Evolutionary conservation across 2,797 vertebrate genomes (phyloP).

Genomic region (Mus caroli): DNA sequence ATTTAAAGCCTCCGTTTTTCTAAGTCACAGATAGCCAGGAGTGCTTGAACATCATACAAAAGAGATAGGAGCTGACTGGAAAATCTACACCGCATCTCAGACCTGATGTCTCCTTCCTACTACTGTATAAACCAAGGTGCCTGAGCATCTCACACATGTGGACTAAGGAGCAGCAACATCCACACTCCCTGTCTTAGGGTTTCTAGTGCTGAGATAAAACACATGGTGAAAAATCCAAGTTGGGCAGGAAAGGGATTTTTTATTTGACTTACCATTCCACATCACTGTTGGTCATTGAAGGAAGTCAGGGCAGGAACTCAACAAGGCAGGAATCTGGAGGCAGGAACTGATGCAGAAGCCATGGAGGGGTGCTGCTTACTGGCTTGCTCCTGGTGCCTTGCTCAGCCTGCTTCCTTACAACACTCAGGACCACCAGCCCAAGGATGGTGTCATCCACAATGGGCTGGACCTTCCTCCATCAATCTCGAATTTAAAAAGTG

Average conservation of each 20-base stretch:
- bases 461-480: neutral
- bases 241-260: neutral
- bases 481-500: neutral
- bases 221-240: neutral
- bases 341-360: neutral
- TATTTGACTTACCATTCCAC: neutral
- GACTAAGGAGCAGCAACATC: neutral
- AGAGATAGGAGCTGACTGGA: neutral
- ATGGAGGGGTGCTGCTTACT: neutral
- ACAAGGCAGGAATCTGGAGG: neutral
- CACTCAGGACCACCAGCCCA: neutral
- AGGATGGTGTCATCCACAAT: too few relatives aligned
- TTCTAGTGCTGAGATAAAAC: neutral
- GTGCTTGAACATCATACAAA: neutral
- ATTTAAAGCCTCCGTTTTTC: neutral
- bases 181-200: neutral
- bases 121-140: neutral
- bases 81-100: neutral
- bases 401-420: neutral
- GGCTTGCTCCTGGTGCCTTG: neutral
- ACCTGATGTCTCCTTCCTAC: neutral
- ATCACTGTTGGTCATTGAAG: neutral
- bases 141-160: too few relatives aligned
- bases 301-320: neutral
- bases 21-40: neutral